Conservation (phyloP, 2,113 vertebrate species). For the Euleptes europaea region DNA sequence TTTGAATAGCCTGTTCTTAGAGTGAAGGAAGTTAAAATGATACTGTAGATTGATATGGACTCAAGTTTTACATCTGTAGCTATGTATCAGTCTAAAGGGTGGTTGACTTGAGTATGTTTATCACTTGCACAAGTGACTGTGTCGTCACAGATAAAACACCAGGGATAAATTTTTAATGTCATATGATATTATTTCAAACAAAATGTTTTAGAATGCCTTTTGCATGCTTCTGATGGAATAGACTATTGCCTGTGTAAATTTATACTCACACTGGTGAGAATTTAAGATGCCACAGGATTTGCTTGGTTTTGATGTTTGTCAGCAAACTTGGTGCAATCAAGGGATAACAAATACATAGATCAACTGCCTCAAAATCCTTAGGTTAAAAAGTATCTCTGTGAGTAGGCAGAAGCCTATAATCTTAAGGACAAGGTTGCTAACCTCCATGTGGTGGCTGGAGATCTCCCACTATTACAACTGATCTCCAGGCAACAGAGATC, state of each 20-base stretch:
- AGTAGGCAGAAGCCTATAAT: no score
- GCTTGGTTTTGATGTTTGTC: background rate
- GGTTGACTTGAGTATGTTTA: background rate
- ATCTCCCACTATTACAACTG: no score
- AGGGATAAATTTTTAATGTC: background rate
- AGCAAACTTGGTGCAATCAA: background rate
- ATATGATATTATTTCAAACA: background rate
- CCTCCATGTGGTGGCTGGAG: no score
- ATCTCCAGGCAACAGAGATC: no score
- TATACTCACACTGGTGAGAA: background rate
- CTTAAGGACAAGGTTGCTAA: no score
- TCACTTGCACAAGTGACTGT: no score
- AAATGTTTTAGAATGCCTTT: background rate
- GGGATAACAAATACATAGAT: background rate
- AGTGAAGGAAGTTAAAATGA: background rate
- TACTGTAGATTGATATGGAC: background rate
- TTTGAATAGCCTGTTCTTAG: background rate
- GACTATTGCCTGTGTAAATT: background rate
- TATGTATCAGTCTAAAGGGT: background rate
- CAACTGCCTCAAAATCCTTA: background rate
- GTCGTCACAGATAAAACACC: no score
- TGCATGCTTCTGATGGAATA: background rate
- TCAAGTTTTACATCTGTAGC: background rate
- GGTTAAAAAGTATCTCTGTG: no score
- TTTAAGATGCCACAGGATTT: background rate